A percentile compares a stretch with the other conserved stretches of the same genome.
phyloP scores from a whole-genome alignment of 2,113 vertebrate genomes.

The Aspiorhynchus laticeps region DNA sequence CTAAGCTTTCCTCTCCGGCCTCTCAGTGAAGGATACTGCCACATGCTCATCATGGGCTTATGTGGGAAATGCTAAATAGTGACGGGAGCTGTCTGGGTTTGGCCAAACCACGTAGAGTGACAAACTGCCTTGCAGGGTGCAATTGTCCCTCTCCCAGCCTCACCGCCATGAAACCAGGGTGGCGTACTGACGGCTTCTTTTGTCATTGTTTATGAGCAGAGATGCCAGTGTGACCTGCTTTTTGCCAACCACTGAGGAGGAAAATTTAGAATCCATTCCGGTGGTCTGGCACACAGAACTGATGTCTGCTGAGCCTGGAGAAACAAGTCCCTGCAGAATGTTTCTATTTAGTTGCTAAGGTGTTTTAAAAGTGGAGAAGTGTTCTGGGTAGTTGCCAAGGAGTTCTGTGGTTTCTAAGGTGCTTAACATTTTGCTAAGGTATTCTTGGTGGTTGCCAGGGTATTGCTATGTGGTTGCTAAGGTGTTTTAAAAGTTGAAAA shows the following conservation, averaged over 20 bases:
- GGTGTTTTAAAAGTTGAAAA: background rate
- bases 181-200: constrained; percentile 59
- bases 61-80: constrained; percentile 56
- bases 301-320: background rate
- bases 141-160: constrained; percentile 67
- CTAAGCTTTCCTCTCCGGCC: constrained; percentile 56
- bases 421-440: too few relatives aligned
- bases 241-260: constrained; percentile 19
- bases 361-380: background rate
- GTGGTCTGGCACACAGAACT: constrained; percentile 40
- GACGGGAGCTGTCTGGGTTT: constrained; percentile 64
- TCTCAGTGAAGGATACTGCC: constrained; percentile 61
- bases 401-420: background rate
- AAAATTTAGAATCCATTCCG: constrained; percentile 40
- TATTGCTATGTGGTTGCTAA: background rate
- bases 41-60: constrained; percentile 69
- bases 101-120: constrained; percentile 64
- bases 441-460: background rate
- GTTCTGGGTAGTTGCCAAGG: background rate
- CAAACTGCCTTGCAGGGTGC: constrained; percentile 64
- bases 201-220: constrained; percentile 25
- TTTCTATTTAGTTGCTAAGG: background rate
- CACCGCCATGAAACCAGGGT: constrained; percentile 69
- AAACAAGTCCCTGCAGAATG: background rate
- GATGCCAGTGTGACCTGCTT: background rate